Base-by-base conservation (phyloP, 2,888 invertebrate species). In the Strigamia crassipes region DNA sequence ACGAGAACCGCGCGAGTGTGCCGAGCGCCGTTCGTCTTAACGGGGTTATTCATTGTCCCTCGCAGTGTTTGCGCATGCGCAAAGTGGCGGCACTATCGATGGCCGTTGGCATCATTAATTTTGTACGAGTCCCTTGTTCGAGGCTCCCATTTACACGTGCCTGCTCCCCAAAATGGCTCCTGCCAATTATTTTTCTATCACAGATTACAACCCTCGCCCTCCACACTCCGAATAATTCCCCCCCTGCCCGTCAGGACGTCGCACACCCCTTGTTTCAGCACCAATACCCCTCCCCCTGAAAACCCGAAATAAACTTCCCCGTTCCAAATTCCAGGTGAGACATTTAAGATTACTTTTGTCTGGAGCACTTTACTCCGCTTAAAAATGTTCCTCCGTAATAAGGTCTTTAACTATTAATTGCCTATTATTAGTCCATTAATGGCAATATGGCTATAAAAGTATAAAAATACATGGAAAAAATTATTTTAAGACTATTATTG, bases 391-490 rank as follows among this genome's bases (percentile, higher is more conserved):
- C 23, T n/a, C 61, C 6, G 10, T 5, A 61, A 61, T 61, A 23
- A 56, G 23, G 21, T 81, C 81, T 81, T 81, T 81, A 81, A 81
- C 73, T 81, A 81, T 81, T 81, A 81, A 81, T 81, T 81, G 66
- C 38, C 81, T 73, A 81, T 73, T 66, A 66, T 73, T 73, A 73
- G 34, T 34, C 31, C 81, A 66, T 81, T 81, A 73, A 34, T 42
- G 81, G 66, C 18, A n/a, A 18, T 21, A 21, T 13, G 21, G 27
- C 81, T 73, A 81, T 81, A 81, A 81, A 81, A n/a, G 81, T 81
- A 66, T 81, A 38, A 81, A 73, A 81, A 81, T 56, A 61, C 21
- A 15, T 18, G 6, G n/a, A n/a, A 23, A 61, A 27, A 31, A 38
- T 34, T 34, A 34, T 34, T 34, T 34, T 34, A 34, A 34, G 34